A percentile compares a stretch with the other conserved stretches of the same genome.
Conservation (phyloP, 2,113 vertebrate species). For the Eulemur macaco region DNA sequence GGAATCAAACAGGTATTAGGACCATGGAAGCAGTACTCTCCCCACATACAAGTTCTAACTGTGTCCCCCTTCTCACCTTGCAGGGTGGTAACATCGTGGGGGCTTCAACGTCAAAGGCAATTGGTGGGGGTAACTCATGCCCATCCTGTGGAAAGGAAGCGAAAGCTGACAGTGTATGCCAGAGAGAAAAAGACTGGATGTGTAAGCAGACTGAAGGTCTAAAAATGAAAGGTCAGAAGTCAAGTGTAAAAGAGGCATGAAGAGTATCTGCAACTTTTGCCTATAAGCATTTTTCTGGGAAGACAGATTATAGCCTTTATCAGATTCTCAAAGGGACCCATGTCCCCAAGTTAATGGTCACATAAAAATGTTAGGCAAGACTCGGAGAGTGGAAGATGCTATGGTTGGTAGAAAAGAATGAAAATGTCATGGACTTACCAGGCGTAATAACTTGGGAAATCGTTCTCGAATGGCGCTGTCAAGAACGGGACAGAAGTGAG, state of each 20-base stretch:
- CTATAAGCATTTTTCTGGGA: not conserved
- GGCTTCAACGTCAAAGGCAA: constrained; percentile 91
- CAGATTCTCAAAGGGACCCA: not conserved
- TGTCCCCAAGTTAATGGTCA: not conserved
- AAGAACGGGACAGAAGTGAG: constrained; percentile 80
- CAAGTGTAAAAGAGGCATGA: not conserved
- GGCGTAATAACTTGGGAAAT: constrained; percentile 92
- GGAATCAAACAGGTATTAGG: not conserved
- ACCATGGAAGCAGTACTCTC: not conserved
- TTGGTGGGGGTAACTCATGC: constrained; percentile 91
- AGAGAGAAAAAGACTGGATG: not conserved
- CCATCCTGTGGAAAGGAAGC: constrained; percentile 86
- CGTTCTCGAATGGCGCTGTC: constrained; percentile 90
- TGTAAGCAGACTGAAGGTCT: not conserved
- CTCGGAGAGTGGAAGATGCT: not conserved
- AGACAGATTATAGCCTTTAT: not conserved
- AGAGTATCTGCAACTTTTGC: not conserved
- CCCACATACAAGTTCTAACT: not conserved
- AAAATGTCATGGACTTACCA: constrained; percentile 84
- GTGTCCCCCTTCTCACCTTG: constrained; percentile 84
- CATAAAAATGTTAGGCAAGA: not conserved
- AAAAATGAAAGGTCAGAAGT: not conserved
- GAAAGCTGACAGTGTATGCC: not conserved
- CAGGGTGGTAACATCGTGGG: constrained; percentile 89
- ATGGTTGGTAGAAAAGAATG: not conserved